A percentile compares a stretch with the other conserved stretches of the same genome.
Conservation (phyloP, 1,140 invertebrate genomes). For the Macrotrachela quadricornifera region DNA sequence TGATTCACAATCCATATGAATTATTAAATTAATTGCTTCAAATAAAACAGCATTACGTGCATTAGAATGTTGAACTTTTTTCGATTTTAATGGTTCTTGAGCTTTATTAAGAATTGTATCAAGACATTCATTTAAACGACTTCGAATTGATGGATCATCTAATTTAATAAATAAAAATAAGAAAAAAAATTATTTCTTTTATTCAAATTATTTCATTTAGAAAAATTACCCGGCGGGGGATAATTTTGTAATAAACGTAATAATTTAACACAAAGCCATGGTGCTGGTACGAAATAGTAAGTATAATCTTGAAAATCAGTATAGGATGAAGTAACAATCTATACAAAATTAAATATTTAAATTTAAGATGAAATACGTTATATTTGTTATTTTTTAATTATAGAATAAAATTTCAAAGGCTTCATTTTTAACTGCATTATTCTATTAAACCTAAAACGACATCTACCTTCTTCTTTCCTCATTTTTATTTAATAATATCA, state of each 20-base stretch:
- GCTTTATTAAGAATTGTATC: constrained; percentile 99
- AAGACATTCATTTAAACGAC: constrained; percentile 83
- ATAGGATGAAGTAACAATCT: constrained; percentile 91
- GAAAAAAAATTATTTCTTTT: too few relatives aligned
- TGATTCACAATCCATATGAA: constrained; percentile 93
- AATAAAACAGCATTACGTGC: constrained; percentile 98
- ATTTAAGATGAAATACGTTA: too few relatives aligned
- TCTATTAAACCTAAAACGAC: too few relatives aligned
- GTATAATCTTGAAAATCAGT: constrained; percentile 98
- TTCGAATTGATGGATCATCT: constrained; percentile 79
- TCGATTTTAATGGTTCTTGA: constrained; percentile 96
- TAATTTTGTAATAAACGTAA: constrained; percentile 90
- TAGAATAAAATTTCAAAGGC: not conserved
- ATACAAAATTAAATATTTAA: constrained; percentile 12
- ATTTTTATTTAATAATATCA: too few relatives aligned
- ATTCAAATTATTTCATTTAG: not conserved
- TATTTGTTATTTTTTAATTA: not conserved
- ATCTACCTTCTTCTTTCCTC: too few relatives aligned
- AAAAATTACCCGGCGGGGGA: constrained; percentile 61
- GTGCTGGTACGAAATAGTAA: constrained; percentile 98
- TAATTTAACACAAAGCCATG: constrained; percentile 96
- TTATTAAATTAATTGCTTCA: constrained; percentile 97
- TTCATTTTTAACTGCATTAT: not conserved
- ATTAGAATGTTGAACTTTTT: constrained; percentile 99
- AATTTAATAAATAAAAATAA: constrained; percentile 17